Evolutionary conservation across 2,113 vertebrate genomes (phyloP).

Genomic region (Rattus norvegicus): GRCr8 NC_086029.1:96569501-96570000

Average conservation of each 20-base stretch:
- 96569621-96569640: background rate
- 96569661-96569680: background rate
- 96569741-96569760: background rate
- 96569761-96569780: background rate
- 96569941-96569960: no score
- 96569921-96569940: no score
- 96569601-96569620: background rate
- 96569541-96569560: background rate
- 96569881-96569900: background rate
- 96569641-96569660: background rate
- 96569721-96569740: no score
- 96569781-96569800: background rate
- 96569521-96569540: background rate
- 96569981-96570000: no score
- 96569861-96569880: background rate
- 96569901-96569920: background rate
- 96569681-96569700: background rate
- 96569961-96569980: no score
- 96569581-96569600: background rate
- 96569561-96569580: background rate
- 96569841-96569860: background rate
- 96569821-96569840: background rate
- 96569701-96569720: background rate
- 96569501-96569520: background rate
- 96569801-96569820: background rate